Conservation (phyloP, 2,888 invertebrate species). For the Sceliomorpha sp. region DNA sequence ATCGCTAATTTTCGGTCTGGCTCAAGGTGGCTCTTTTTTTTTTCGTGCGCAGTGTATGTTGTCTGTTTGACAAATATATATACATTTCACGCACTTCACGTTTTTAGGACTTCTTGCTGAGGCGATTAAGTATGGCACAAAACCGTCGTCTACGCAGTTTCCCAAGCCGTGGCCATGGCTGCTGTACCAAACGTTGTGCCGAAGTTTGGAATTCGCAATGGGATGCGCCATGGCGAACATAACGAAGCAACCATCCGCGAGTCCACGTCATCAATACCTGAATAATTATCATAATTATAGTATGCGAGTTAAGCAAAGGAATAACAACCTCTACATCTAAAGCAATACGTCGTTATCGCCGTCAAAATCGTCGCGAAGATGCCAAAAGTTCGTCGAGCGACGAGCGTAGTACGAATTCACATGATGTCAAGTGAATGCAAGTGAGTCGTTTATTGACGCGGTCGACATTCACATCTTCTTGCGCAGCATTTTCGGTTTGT, state of each 20-base stretch:
- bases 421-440: background rate
- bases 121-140: slow-evolving; percentile 63
- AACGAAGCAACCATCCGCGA: slow-evolving; percentile 82
- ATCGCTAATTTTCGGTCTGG: no score
- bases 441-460: slow-evolving; percentile 6
- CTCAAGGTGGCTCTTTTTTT: no score
- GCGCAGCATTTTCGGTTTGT: no score
- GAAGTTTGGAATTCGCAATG: slow-evolving; percentile 80
- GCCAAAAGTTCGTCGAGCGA: background rate
- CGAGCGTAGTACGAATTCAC: background rate
- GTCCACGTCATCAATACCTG: slow-evolving; percentile 78
- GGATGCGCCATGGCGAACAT: slow-evolving; percentile 82
- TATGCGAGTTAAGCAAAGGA: slow-evolving; percentile 75
- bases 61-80: no score
- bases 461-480: no score
- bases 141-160: slow-evolving; percentile 62
- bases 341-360: slow-evolving; percentile 59
- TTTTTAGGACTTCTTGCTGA: slow-evolving; percentile 70
- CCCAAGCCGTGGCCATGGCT: slow-evolving; percentile 82
- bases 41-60: no score
- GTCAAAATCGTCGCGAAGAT: slow-evolving; percentile 8
- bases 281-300: slow-evolving; percentile 74
- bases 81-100: no score
- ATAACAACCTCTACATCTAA: slow-evolving; percentile 76
- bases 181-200: slow-evolving; percentile 81